phyloP scores from a whole-genome alignment of 2,888 invertebrate genomes.

The Xylocampa areola region DNA sequence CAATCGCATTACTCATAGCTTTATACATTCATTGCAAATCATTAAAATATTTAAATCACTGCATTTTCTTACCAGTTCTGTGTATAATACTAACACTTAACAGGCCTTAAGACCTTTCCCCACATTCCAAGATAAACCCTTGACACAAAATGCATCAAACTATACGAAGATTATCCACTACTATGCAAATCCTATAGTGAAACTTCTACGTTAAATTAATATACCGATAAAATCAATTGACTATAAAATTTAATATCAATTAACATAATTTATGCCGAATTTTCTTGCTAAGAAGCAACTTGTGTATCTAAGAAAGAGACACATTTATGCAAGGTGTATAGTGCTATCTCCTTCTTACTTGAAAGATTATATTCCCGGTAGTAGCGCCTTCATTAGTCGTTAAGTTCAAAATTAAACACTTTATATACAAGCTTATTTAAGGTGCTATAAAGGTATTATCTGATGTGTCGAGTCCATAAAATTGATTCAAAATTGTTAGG shows the following conservation, averaged over 20 bases:
- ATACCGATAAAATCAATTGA: constrained; percentile 45
- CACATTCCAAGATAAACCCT: constrained; percentile 52
- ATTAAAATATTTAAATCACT: constrained; percentile 17
- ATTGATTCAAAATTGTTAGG: constrained; percentile 27
- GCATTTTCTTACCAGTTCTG: constrained; percentile 28
- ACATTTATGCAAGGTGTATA: background rate
- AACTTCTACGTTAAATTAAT: constrained; percentile 41
- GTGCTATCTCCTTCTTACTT: constrained; percentile 8
- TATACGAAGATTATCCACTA: constrained; percentile 37
- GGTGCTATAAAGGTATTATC: constrained; percentile 33
- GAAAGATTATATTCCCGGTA: background rate
- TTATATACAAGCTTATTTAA: constrained; percentile 36
- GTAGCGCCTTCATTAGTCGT: constrained; percentile 18
- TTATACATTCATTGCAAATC: background rate
- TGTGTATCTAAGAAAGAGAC: constrained; percentile 22
- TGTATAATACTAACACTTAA: background rate
- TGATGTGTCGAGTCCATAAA: constrained; percentile 28
- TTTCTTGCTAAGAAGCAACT: constrained; percentile 10
- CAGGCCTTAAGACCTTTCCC: constrained; percentile 42
- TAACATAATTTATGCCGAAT: constrained; percentile 48
- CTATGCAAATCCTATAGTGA: constrained; percentile 51
- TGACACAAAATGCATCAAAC: constrained; percentile 45
- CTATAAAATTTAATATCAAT: constrained; percentile 39
- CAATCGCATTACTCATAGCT: background rate
- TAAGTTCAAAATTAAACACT: constrained; percentile 38